Percentiles rank a stretch among this genome's conserved stretches.
Conservation (phyloP, 1,140 invertebrate species). For the Zaprionus tsacasi region DNA sequence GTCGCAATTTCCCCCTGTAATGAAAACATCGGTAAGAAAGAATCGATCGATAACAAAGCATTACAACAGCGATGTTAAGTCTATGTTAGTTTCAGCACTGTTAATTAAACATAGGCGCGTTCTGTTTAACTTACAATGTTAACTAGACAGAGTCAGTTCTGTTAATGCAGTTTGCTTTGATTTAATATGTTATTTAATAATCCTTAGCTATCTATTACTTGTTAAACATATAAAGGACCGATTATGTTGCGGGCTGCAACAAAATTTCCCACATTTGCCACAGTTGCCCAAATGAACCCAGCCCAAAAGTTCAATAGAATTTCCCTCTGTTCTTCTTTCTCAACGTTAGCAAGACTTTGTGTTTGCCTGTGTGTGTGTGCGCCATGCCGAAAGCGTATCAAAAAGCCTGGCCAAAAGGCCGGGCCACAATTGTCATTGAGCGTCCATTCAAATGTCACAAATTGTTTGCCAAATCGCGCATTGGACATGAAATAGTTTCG, state of each 20-base stretch:
- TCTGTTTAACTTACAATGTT: neutral
- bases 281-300: conserved; percentile 23
- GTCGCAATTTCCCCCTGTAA: neutral
- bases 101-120: no score
- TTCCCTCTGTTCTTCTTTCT: conserved; percentile 15
- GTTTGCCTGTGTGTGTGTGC: neutral
- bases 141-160: neutral
- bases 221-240: neutral
- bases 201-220: no score
- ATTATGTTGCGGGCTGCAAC: neutral
- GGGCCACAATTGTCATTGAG: conserved; percentile 75
- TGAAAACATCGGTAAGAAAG: neutral
- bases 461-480: conserved; percentile 84
- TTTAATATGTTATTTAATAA: no score
- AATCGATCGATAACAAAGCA: no score
- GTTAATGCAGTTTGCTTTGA: no score
- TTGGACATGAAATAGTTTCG: conserved; percentile 84
- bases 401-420: conserved; percentile 60
- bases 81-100: neutral
- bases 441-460: conserved; percentile 84
- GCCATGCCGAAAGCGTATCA: conserved; percentile 55
- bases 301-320: conserved; percentile 48
- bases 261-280: conserved; percentile 38
- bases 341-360: neutral
- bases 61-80: neutral